Conservation (phyloP, 2,888 invertebrate species). For the Habrosyne pyritoides region DNA sequence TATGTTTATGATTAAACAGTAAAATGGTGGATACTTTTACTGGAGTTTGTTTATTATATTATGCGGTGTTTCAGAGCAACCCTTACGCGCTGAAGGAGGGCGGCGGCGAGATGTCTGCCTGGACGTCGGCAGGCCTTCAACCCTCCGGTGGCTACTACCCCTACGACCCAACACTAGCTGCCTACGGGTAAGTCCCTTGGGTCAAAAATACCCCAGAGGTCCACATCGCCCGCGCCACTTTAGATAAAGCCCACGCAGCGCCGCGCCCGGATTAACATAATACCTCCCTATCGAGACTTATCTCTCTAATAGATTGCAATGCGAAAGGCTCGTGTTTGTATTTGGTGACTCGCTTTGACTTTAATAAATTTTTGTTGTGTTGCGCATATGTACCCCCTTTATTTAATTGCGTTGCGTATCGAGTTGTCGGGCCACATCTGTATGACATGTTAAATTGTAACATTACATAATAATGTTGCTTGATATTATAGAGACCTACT, state of each 20-base stretch:
- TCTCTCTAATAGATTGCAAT: conserved; percentile 79
- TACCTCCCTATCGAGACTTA: conserved; percentile 73
- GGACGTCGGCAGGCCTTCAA: conserved; percentile 95
- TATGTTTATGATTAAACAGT: background rate
- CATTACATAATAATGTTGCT: conserved; percentile 18
- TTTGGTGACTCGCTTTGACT: conserved; percentile 71
- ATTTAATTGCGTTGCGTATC: conserved; percentile 56
- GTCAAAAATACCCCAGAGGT: conserved; percentile 59
- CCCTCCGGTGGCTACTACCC: conserved; percentile 96
- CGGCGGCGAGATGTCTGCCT: conserved; percentile 94
- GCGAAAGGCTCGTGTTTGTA: conserved; percentile 78
- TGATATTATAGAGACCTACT: background rate
- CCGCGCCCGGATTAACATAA: conserved; percentile 74
- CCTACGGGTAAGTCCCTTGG: conserved; percentile 93
- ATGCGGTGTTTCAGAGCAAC: conserved; percentile 90
- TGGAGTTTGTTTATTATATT: conserved; percentile 54
- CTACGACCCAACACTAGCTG: conserved; percentile 95
- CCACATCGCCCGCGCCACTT: conserved; percentile 68
- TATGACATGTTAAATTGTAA: conserved; percentile 38
- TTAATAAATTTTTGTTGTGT: conserved; percentile 68
- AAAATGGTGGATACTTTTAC: conserved; percentile 1
- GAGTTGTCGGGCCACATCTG: conserved; percentile 19
- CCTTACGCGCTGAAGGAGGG: conserved; percentile 94
- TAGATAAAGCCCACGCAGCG: conserved; percentile 75
- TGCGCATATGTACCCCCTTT: conserved; percentile 65